Base-by-base conservation (phyloP, 2,888 invertebrate genomes). In the Lutraria lutraria region DNA sequence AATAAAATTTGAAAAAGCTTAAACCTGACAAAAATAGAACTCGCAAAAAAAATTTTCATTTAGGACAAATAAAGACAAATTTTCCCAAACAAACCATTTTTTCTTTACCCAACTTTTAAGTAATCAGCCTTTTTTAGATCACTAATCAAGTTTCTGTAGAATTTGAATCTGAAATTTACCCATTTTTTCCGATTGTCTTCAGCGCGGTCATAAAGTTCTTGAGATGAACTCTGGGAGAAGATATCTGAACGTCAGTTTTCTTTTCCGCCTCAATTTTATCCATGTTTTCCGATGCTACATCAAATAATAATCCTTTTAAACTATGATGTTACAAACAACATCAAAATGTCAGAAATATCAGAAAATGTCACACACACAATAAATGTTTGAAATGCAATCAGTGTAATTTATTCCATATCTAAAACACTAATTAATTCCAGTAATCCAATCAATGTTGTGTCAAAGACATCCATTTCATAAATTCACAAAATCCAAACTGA, bases 121-220 rank as follows among this genome's bases (percentile, higher is more conserved):
- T 43, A 43, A 8, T 43, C 8, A 43, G 43, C 8, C 43, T 4
- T 43, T 43, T 8, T 43, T 4, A 43, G 43, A 43, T 43, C 43
- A 2, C 43, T 43, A 43, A 43, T 43, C 43, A 43, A 43, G 43
- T 43, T 43, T 43, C 43, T 43, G 43, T 8, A 43, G 8, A 43
- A 8, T 43, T 4, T 43, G 2, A 43, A n/a, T 63, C 25, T 25
- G 25, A 68, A 83, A 34, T 25, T 88, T 88, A 92, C 92, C 92
- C 91, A 83, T 89, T 91, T 83, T 91, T 92, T 60, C 91, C 90
- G 10, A 92, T 90, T 4, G 91, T 90, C 81, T 87, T 92, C 76
- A 92, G 68, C 4, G 92, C 92, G 0, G 92, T 89, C 88, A 92
- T 81, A 83, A 92, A 87, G 56, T 91, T 92, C 88, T 92, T 92